A percentile compares a stretch with the other conserved stretches of the same genome.
Evolutionary conservation across 2,113 vertebrate species (phyloP).

Genomic region (Balaenoptera acutorostrata): DNA sequence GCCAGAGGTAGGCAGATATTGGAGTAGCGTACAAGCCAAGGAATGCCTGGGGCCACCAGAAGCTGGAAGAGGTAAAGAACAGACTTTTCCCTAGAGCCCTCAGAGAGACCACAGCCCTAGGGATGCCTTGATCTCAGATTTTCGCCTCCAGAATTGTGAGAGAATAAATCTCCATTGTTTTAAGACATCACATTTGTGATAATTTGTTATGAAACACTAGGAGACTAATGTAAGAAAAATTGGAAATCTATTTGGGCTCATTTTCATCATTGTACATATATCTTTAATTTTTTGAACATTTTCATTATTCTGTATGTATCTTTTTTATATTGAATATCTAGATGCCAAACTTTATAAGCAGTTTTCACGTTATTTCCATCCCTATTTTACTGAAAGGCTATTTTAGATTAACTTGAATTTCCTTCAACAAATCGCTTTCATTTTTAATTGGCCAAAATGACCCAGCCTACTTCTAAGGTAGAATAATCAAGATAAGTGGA

Average conservation of each 20-base stretch:
- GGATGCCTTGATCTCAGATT: neutral
- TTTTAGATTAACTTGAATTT: constrained; percentile 23
- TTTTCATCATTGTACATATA: neutral
- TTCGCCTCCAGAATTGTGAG: neutral
- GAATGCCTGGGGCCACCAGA: neutral
- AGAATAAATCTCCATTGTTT: neutral
- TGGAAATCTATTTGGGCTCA: neutral
- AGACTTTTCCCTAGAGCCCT: neutral
- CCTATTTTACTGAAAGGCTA: neutral
- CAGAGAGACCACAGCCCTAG: neutral
- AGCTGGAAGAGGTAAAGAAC: neutral
- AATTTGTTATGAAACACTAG: neutral
- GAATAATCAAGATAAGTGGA: neutral
- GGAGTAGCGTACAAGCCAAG: neutral
- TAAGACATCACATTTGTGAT: neutral
- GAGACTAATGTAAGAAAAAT: neutral
- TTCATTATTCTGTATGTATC: neutral
- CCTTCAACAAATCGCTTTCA: neutral
- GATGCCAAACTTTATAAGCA: neutral
- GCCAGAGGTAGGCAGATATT: neutral
- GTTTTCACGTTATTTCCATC: neutral
- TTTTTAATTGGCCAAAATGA: constrained; percentile 18
- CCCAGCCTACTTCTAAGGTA: neutral
- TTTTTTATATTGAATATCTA: neutral
- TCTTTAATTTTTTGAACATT: neutral